These are phyloP conservation scores for Megaleporinus macrocephalus DNA, from an alignment of 2,113 vertebrate genomes.

Conservation along the genomic window DNA sequence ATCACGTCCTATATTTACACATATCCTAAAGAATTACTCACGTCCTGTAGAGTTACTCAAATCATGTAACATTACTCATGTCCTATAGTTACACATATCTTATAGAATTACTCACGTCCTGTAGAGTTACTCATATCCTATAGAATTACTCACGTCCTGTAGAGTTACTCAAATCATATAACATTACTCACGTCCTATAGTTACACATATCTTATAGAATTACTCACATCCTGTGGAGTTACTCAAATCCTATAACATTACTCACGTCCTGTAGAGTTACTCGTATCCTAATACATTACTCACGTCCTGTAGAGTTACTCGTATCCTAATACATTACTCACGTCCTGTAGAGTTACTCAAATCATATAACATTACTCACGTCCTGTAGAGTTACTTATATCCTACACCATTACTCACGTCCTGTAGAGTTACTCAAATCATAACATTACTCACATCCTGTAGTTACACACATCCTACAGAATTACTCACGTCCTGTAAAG, in stretches of 20 bases:
- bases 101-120: background rate
- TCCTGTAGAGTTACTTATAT: background rate
- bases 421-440: too few species aligned
- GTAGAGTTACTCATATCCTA: background rate
- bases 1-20: too few species aligned
- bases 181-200: too few species aligned
- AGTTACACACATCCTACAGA: too few species aligned
- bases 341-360: background rate
- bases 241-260: background rate
- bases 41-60: background rate
- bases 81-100: background rate
- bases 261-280: too few species aligned
- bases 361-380: background rate
- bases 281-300: background rate
- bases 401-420: background rate
- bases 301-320: background rate
- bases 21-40: too few species aligned
- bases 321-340: background rate
- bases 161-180: background rate
- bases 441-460: too few species aligned
- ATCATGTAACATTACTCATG: too few species aligned
- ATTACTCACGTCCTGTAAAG: background rate
- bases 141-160: background rate
- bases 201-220: too few species aligned
- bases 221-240: background rate